Evolutionary conservation across 2,113 vertebrate genomes (phyloP).

Genomic region (Seriola quinqueradiata): DNA sequence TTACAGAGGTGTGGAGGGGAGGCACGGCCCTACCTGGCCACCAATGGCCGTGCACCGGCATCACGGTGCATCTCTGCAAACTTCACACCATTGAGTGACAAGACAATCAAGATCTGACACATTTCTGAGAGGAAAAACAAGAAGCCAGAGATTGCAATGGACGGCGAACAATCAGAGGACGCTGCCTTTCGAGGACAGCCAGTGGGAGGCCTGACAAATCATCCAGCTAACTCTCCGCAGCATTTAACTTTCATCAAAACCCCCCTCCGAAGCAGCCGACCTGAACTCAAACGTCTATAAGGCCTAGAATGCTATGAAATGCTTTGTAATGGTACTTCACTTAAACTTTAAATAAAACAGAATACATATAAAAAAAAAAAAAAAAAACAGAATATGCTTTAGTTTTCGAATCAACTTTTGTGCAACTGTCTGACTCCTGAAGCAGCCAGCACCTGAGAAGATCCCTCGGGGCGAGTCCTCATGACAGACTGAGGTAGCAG

Average conservation of each 20-base stretch:
- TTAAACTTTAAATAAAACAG: too few species aligned
- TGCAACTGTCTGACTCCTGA: background rate
- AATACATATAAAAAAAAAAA: background rate
- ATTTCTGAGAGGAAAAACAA: constrained; percentile 6
- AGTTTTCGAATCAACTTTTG: constrained; percentile 12
- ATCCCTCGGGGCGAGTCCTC: constrained; percentile 30
- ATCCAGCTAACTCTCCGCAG: background rate
- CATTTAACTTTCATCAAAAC: constrained; percentile 12
- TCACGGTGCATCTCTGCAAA: background rate
- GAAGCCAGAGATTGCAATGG: background rate
- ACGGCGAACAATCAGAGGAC: background rate
- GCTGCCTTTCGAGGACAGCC: background rate
- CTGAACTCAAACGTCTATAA: background rate
- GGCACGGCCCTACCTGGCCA: background rate
- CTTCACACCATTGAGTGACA: constrained; percentile 39
- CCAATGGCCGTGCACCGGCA: background rate
- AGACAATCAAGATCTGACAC: constrained; percentile 49
- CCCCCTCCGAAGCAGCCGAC: background rate
- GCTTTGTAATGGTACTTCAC: background rate
- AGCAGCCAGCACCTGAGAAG: background rate
- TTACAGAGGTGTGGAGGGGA: constrained; percentile 8
- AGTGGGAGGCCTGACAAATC: constrained; percentile 12
- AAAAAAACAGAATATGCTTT: background rate
- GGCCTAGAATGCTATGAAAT: background rate
- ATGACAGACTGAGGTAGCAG: constrained; percentile 68